Conservation (phyloP, 2,113 vertebrate genomes). For the Caracal caracal region DNA sequence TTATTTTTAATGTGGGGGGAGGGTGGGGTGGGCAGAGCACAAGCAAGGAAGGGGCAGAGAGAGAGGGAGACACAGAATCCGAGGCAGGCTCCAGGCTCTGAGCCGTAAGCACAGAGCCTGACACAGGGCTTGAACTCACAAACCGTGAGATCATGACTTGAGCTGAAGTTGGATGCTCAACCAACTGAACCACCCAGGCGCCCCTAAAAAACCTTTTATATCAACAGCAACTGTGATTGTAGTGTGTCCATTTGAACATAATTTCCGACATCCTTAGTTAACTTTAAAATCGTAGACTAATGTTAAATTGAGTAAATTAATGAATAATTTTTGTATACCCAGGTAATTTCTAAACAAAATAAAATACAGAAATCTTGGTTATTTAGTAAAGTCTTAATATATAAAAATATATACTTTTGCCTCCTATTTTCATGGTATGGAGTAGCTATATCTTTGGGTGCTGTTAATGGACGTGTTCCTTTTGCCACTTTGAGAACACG, state of each 20-base stretch:
- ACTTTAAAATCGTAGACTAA: background rate
- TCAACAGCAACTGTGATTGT: background rate
- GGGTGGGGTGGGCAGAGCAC: too few species aligned
- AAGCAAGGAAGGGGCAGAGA: too few species aligned
- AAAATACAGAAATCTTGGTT: background rate
- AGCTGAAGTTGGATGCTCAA: too few species aligned
- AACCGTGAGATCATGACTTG: too few species aligned
- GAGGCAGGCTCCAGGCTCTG: too few species aligned
- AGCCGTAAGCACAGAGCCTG: too few species aligned
- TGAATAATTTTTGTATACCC: background rate
- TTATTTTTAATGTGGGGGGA: too few species aligned
- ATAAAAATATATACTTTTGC: background rate
- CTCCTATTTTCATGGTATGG: background rate
- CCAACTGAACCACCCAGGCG: too few species aligned
- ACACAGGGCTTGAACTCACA: too few species aligned
- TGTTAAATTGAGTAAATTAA: slow-evolving; percentile 10
- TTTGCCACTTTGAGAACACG: background rate
- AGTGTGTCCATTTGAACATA: background rate
- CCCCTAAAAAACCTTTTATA: background rate
- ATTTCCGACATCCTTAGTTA: background rate
- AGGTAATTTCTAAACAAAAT: slow-evolving; percentile 28
- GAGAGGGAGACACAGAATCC: too few species aligned
- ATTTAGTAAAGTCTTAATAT: background rate
- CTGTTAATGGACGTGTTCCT: background rate
- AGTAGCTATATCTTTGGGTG: background rate